A percentile compares a stretch with the other conserved stretches of the same genome.
Evolutionary conservation across 2,797 vertebrate species (phyloP).

Genomic region (Malurus splendens): DNA sequence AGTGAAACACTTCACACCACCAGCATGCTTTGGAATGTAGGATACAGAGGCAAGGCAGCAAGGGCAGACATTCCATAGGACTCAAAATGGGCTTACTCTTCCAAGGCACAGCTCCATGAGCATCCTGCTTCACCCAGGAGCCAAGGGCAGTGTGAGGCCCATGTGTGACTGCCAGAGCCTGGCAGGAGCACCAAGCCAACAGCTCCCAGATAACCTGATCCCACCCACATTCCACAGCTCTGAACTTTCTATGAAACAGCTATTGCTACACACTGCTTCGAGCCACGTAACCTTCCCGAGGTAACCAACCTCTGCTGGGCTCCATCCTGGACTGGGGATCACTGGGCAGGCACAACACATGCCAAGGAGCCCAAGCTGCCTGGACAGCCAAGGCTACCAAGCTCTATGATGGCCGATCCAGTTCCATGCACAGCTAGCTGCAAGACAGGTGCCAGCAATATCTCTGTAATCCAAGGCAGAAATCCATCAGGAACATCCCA

Average conservation of each 20-base stretch:
- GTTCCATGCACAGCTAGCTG: background rate
- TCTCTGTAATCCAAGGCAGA: background rate
- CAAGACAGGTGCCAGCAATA: background rate
- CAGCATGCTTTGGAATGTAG: background rate
- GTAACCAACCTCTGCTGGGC: background rate
- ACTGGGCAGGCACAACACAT: background rate
- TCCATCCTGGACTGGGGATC: background rate
- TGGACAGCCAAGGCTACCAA: background rate
- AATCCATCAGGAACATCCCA: background rate
- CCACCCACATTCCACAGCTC: background rate
- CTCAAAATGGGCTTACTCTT: background rate
- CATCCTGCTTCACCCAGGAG: background rate
- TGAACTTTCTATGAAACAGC: background rate
- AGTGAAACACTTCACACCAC: background rate
- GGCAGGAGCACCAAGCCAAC: background rate
- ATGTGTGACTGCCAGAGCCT: background rate
- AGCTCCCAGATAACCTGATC: background rate
- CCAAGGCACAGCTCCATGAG: background rate
- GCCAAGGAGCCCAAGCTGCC: background rate
- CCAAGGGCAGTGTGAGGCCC: background rate
- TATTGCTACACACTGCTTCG: background rate
- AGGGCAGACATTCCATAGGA: background rate
- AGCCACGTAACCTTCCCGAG: background rate
- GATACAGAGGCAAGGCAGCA: background rate
- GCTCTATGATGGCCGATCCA: fast-evolving